Conservation (phyloP, 2,888 invertebrate genomes). For the Acanthosepion esculentum region DNA sequence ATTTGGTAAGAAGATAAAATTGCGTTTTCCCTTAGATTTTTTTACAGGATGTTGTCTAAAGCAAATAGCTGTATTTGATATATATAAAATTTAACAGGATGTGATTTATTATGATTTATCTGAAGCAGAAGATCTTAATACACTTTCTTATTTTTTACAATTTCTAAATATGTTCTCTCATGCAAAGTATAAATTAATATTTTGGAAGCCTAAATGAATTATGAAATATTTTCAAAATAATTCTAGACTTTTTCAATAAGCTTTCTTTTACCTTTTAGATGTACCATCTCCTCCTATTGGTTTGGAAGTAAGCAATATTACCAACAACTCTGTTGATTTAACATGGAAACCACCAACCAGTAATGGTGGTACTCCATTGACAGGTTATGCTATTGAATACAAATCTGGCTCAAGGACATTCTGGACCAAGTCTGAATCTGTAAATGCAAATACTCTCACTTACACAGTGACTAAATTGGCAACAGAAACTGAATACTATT, state of each 20-base stretch:
- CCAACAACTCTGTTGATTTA: conserved; percentile 64
- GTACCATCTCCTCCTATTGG: conserved; percentile 57
- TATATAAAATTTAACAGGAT: background rate
- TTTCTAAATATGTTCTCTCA: background rate
- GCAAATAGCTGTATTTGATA: background rate
- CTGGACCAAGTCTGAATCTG: conserved; percentile 60
- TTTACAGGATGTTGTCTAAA: background rate
- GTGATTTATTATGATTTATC: no score
- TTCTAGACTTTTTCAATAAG: background rate
- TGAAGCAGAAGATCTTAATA: no score
- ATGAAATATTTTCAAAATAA: background rate
- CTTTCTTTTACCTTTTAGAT: conserved; percentile 55
- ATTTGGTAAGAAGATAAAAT: conserved; percentile 79
- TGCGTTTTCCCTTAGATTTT: background rate
- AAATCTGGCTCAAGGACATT: conserved; percentile 70
- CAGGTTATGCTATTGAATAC: conserved; percentile 66
- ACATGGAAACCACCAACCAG: conserved; percentile 73
- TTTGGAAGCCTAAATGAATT: background rate
- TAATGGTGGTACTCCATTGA: conserved; percentile 70
- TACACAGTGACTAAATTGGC: conserved; percentile 62
- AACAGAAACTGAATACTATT: conserved; percentile 69
- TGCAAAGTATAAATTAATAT: background rate
- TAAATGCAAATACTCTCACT: conserved; percentile 56
- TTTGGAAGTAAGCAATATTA: conserved; percentile 58
- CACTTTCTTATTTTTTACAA: no score